phyloP scores from a whole-genome alignment of 2,888 invertebrate genomes.

The Acleris laterana region DNA sequence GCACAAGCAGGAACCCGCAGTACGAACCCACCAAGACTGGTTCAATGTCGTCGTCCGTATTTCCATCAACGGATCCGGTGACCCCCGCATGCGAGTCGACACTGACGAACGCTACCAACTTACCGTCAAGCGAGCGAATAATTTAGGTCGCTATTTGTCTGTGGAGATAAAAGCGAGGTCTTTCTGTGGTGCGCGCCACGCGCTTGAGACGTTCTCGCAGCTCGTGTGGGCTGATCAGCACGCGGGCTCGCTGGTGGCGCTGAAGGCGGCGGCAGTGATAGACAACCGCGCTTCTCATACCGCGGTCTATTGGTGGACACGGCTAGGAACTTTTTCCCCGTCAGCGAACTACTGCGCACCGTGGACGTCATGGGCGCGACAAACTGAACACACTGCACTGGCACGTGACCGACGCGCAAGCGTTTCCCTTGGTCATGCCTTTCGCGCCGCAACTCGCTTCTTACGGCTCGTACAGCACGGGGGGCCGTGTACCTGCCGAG shows the following conservation, averaged over 20 bases:
- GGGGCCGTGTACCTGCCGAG: constrained; percentile 88
- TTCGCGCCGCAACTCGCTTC: constrained; percentile 89
- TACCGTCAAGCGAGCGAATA: constrained; percentile 76
- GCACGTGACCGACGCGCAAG: constrained; percentile 94
- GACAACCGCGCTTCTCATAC: constrained; percentile 91
- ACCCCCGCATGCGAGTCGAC: constrained; percentile 83
- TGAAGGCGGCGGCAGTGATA: constrained; percentile 86
- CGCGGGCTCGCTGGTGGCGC: constrained; percentile 82
- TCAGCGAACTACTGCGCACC: constrained; percentile 87
- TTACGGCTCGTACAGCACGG: constrained; percentile 92
- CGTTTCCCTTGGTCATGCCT: constrained; percentile 92
- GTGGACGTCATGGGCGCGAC: constrained; percentile 93
- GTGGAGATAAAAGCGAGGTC: constrained; percentile 86
- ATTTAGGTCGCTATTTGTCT: constrained; percentile 68
- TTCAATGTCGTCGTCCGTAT: constrained; percentile 73
- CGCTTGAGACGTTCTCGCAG: constrained; percentile 89
- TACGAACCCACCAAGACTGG: constrained; percentile 63
- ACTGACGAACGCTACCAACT: constrained; percentile 90
- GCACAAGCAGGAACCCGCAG: constrained; percentile 63
- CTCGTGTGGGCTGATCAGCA: constrained; percentile 90
- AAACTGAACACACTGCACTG: constrained; percentile 97
- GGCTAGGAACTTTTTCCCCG: constrained; percentile 92
- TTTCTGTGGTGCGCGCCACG: constrained; percentile 91
- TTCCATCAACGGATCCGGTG: constrained; percentile 70
- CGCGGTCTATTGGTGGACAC: constrained; percentile 96